Evolutionary conservation across 1,140 invertebrate genomes (phyloP), one percentile per base, ranked within the genome.

Genomic region (Periplaneta americana): DNA sequence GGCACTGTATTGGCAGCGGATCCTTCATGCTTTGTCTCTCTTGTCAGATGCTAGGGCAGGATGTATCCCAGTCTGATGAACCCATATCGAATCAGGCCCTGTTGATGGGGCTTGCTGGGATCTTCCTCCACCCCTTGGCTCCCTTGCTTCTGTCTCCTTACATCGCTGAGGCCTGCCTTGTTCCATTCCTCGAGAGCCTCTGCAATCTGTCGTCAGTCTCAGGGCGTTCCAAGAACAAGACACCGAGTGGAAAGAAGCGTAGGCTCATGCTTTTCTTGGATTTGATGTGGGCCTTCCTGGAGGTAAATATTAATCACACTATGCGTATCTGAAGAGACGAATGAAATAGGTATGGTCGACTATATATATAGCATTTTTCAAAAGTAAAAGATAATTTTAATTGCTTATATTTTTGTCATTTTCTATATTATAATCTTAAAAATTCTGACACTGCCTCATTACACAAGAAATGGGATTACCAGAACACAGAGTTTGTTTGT

Each of bases 271-370:
- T 88, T 15, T 88, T 91, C 31, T 84, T 93, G 32, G 91, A 94
- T 84, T 84, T 93, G 8, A 86, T 95, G 37, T 94, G 93, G 93
- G 90, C 91, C 22, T 91, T 94, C 82, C 86, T 94, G 81, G 93
- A 94, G 87, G 89, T 89, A 57, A 82, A 74, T n/a, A n/a, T n/a
- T n/a, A n/a, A n/a, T n/a, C n/a, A n/a, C n/a, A n/a, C n/a, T n/a
- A n/a, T n/a, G n/a, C n/a, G n/a, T n/a, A n/a, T n/a, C n/a, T n/a
- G n/a, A n/a, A n/a, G n/a, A n/a, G n/a, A n/a, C n/a, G n/a, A n/a
- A n/a, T n/a, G n/a, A n/a, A n/a, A n/a, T n/a, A n/a, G n/a, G n/a
- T n/a, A n/a, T n/a, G n/a, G n/a, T n/a, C n/a, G n/a, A n/a, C n/a
- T n/a, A n/a, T n/a, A n/a, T n/a, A n/a, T n/a, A n/a, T n/a, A n/a